These are phyloP conservation scores for Mechanitis mazaeus DNA, from an alignment of 2,888 invertebrate species.

Conservation along the genomic window DNA sequence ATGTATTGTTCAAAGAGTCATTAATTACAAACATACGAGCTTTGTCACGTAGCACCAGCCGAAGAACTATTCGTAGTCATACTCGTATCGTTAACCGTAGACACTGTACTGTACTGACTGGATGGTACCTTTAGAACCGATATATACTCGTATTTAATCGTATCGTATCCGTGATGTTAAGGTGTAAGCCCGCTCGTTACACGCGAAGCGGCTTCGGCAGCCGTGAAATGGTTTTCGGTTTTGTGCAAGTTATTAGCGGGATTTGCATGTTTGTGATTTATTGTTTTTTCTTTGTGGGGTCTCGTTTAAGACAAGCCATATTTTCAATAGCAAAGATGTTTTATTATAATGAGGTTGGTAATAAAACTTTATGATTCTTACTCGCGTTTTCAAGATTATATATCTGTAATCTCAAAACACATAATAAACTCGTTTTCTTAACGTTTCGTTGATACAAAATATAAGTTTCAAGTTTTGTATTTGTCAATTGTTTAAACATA, in stretches of 20 bases:
- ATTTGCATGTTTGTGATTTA: slow-evolving; percentile 76
- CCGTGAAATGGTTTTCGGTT: slow-evolving; percentile 75
- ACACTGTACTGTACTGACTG: no score
- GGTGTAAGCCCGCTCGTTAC: slow-evolving; percentile 19
- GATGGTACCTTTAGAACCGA: no score
- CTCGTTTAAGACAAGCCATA: slow-evolving; percentile 35
- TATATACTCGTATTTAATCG: slow-evolving; percentile 12
- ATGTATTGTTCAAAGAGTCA: no score
- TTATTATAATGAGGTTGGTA: slow-evolving; percentile 33
- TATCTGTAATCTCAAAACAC: not conserved
- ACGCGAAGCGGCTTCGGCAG: slow-evolving; percentile 49
- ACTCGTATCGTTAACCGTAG: no score
- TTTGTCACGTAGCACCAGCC: not conserved
- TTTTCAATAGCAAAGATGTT: slow-evolving; percentile 33
- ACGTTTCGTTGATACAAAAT: no score
- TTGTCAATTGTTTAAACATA: not conserved
- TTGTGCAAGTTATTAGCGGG: slow-evolving; percentile 75
- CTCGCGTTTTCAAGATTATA: slow-evolving; percentile 12
- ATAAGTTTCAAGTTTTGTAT: no score
- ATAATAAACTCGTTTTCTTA: no score
- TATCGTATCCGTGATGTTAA: slow-evolving; percentile 23
- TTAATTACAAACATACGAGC: no score
- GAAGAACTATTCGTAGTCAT: not conserved
- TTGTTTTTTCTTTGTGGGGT: slow-evolving; percentile 50
- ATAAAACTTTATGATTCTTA: slow-evolving; percentile 35